Percentiles rank a stretch among this genome's conserved stretches.
phyloP scores from a whole-genome alignment of 2,113 vertebrate species.

The Oreochromis niloticus region DNA sequence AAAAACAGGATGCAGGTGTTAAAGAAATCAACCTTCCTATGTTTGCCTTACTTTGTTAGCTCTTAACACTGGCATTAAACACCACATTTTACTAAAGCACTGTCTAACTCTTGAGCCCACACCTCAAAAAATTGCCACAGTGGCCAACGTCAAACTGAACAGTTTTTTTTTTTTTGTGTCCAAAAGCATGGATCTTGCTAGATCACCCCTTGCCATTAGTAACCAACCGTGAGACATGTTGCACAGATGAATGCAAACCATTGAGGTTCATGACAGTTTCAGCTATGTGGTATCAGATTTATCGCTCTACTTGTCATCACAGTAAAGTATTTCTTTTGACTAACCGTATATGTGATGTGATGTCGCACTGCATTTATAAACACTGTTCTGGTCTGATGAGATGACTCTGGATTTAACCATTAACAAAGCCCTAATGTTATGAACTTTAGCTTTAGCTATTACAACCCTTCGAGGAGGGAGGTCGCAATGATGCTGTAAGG shows the following conservation, averaged over 20 bases:
- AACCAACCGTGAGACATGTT: fast-evolving
- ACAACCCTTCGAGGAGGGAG: background rate
- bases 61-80: background rate
- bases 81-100: background rate
- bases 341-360: fast-evolving
- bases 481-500: background rate
- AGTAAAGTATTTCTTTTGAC: background rate
- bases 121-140: background rate
- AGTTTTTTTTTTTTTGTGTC: background rate
- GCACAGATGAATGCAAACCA: background rate
- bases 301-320: background rate
- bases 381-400: background rate
- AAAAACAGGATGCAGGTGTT: background rate
- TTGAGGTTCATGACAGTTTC: background rate
- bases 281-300: background rate
- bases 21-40: background rate
- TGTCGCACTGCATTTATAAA: background rate
- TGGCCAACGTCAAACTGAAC: background rate
- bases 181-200: background rate
- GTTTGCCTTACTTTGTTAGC: background rate
- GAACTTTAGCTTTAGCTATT: background rate
- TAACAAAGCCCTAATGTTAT: background rate
- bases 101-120: background rate
- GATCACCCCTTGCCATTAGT: background rate
- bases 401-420: background rate